These are phyloP conservation scores for Andrena cerasifolii DNA, from an alignment of 1,140 invertebrate species.

Conservation along the genomic window DNA sequence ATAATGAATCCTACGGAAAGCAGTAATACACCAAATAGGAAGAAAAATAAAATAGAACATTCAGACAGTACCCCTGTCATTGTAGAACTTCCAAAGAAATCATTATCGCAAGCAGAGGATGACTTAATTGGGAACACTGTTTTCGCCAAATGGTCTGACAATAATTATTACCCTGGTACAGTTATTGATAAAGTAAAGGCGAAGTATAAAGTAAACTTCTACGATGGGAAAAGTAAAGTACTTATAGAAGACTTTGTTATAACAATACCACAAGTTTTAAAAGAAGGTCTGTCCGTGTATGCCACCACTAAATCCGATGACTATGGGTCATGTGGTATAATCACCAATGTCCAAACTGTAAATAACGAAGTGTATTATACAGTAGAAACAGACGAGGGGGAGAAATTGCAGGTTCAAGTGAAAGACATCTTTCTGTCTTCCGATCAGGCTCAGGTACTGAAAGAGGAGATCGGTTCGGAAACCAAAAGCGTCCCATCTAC, in stretches of 20 bases:
- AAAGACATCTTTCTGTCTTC: conserved; percentile 72
- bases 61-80: not conserved
- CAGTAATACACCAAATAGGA: conserved; percentile 13
- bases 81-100: not conserved
- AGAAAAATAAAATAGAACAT: conserved; percentile 47
- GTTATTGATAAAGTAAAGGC: conserved; percentile 82
- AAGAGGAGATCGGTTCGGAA: conserved; percentile 61
- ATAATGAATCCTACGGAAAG: not conserved
- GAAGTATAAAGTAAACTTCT: conserved; percentile 85
- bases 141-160: conserved; percentile 86
- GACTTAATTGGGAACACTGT: conserved; percentile 81
- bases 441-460: conserved; percentile 74
- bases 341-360: conserved; percentile 60
- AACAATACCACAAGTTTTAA: conserved; percentile 66
- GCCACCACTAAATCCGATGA: conserved; percentile 68
- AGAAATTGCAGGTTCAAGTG: conserved; percentile 68
- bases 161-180: conserved; percentile 84
- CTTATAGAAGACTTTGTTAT: conserved; percentile 85
- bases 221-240: conserved; percentile 84
- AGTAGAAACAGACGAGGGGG: conserved; percentile 70
- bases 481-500: conserved; percentile 67
- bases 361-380: conserved; percentile 59
- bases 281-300: conserved; percentile 73
- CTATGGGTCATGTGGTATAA: conserved; percentile 73
- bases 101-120: conserved; percentile 21